Percentiles rank a stretch among this genome's conserved stretches.
phyloP scores from a whole-genome alignment of 2,888 invertebrate genomes.

The Ashinkailepas kermadecensis region DNA sequence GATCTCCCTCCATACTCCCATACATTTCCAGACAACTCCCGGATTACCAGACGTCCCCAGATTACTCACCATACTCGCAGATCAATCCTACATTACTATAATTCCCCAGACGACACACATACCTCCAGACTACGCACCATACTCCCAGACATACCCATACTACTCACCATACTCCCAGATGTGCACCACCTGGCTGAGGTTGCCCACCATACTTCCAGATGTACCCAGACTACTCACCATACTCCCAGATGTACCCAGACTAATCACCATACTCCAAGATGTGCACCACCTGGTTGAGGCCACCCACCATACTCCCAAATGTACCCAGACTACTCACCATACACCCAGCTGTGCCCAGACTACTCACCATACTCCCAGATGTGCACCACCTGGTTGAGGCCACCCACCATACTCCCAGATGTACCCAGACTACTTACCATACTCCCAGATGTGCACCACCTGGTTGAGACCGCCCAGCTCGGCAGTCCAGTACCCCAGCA shows the following conservation, averaged over 20 bases:
- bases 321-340: not conserved
- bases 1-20: constrained; percentile 36
- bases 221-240: constrained; percentile 38
- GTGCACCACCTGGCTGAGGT: constrained; percentile 40
- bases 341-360: no score
- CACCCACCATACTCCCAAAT: constrained; percentile 35
- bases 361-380: constrained; percentile 42
- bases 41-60: constrained; percentile 39
- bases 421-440: no score
- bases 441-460: constrained; percentile 42
- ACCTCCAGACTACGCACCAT: not conserved
- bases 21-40: constrained; percentile 31
- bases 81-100: constrained; percentile 40
- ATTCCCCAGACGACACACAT: constrained; percentile 36
- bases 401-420: no score
- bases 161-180: constrained; percentile 42
- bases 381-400: constrained; percentile 40
- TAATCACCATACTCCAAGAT: constrained; percentile 11
- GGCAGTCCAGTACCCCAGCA: constrained; percentile 40
- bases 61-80: not conserved
- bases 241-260: constrained; percentile 38
- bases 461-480: constrained; percentile 41
- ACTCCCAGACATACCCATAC: no score
- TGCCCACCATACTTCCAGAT: no score
- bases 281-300: constrained; percentile 40